These are phyloP conservation scores for Pemphigus obesinymphae DNA, from an alignment of 1,140 invertebrate species.

Conservation along the genomic window DNA sequence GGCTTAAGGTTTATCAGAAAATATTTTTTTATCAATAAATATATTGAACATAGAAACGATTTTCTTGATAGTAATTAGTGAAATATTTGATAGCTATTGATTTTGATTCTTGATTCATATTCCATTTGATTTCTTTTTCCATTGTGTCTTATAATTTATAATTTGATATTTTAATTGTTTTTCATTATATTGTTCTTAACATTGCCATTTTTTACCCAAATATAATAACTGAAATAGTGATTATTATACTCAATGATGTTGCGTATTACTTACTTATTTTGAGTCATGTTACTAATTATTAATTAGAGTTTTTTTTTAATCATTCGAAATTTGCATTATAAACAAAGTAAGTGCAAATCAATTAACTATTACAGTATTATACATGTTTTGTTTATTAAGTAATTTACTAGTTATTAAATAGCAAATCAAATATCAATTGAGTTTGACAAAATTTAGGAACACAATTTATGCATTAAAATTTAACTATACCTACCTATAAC, in stretches of 20 bases:
- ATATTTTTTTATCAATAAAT: neutral
- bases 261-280: neutral
- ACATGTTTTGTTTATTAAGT: neutral
- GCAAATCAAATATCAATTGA: neutral
- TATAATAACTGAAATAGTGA: too few relatives aligned
- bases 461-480: too few relatives aligned
- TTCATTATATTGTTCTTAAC: neutral
- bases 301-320: too few relatives aligned
- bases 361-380: neutral
- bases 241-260: neutral
- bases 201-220: too few relatives aligned
- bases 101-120: neutral
- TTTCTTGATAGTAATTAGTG: neutral
- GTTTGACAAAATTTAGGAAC: too few relatives aligned
- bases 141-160: neutral
- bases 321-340: neutral
- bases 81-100: neutral
- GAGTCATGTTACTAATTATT: neutral
- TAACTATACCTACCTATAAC: too few relatives aligned
- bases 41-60: neutral
- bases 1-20: neutral
- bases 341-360: neutral
- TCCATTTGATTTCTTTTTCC: neutral
- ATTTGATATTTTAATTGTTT: neutral
- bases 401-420: neutral